Conservation (phyloP, 2,888 invertebrate species). For the Luffia ferchaultella region DNA sequence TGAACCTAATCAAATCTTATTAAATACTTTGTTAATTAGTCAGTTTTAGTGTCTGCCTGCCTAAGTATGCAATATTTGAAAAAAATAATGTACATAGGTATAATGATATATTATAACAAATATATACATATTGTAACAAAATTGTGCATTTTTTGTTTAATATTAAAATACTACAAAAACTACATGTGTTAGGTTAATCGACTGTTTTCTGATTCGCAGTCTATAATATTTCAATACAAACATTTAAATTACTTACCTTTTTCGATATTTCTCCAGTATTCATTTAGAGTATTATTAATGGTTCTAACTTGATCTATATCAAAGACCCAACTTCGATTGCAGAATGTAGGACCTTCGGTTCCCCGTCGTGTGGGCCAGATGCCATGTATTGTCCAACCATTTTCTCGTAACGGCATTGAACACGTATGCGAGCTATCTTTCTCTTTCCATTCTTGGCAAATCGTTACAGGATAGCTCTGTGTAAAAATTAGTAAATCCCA, state of each 20-base stretch:
- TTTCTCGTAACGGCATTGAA: slow-evolving; percentile 63
- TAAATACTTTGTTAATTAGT: too few relatives aligned
- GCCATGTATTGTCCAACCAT: slow-evolving; percentile 83
- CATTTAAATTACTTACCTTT: slow-evolving; percentile 52
- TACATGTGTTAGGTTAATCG: too few relatives aligned
- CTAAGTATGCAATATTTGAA: too few relatives aligned
- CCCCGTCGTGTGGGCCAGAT: slow-evolving; percentile 82
- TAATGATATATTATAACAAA: too few relatives aligned
- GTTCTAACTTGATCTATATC: slow-evolving; percentile 66
- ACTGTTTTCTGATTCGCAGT: too few relatives aligned
- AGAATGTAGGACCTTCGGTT: slow-evolving; percentile 73
- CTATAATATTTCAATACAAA: too few relatives aligned
- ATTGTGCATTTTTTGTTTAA: too few relatives aligned
- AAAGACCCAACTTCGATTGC: slow-evolving; percentile 74
- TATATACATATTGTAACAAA: too few relatives aligned
- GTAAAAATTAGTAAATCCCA: slow-evolving; percentile 84
- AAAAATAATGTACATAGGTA: too few relatives aligned
- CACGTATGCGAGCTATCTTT: slow-evolving; percentile 68
- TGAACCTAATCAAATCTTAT: too few relatives aligned
- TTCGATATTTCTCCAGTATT: slow-evolving; percentile 79
- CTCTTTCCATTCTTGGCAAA: slow-evolving; percentile 76
- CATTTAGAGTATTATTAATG: slow-evolving; percentile 62
- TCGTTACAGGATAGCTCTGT: slow-evolving; percentile 80
- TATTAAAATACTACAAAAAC: too few relatives aligned
- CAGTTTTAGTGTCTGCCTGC: too few relatives aligned